These are phyloP conservation scores for Ips nitidus DNA, from an alignment of 1,140 invertebrate genomes.

Conservation along the genomic window DNA sequence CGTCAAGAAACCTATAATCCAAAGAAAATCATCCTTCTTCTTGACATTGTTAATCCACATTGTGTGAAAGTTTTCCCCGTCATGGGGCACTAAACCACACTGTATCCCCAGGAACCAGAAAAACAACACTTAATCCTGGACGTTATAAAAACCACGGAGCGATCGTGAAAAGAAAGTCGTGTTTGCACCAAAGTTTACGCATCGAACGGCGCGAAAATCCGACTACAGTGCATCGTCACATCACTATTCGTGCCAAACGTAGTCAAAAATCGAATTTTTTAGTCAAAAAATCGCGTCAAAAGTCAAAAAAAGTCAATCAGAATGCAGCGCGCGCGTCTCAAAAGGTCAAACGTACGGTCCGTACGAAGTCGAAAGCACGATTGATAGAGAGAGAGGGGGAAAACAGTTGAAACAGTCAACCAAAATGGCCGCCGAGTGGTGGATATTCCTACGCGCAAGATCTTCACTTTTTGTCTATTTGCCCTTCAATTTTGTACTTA, in stretches of 20 bases:
- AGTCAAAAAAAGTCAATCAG: constrained; percentile 20
- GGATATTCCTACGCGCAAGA: constrained; percentile 40
- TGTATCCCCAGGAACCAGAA: constrained; percentile 10
- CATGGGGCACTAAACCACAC: constrained; percentile 47
- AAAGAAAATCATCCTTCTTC: constrained; percentile 49
- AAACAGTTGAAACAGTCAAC: constrained; percentile 42
- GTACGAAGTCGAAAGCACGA: constrained; percentile 41
- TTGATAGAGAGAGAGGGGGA: constrained; percentile 37
- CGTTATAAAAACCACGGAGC: constrained; percentile 14
- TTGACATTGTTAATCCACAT: constrained; percentile 51
- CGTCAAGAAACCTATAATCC: constrained; percentile 48
- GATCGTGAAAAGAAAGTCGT: constrained; percentile 12
- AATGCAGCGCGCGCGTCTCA: constrained; percentile 31
- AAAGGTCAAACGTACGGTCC: constrained; percentile 39
- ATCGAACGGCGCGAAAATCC: neutral
- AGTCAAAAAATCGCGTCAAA: constrained; percentile 24
- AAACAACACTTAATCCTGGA: constrained; percentile 11
- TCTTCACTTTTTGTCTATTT: constrained; percentile 1
- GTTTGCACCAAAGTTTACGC: constrained; percentile 9
- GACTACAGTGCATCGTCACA: neutral
- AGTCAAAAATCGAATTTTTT: constrained; percentile 20
- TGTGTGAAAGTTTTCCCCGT: constrained; percentile 49
- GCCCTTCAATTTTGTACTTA: neutral
- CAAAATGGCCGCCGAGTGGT: constrained; percentile 31
- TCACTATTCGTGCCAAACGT: neutral